Evolutionary conservation across 2,888 invertebrate genomes (phyloP).

Genomic region (Heliconius aoede): DNA sequence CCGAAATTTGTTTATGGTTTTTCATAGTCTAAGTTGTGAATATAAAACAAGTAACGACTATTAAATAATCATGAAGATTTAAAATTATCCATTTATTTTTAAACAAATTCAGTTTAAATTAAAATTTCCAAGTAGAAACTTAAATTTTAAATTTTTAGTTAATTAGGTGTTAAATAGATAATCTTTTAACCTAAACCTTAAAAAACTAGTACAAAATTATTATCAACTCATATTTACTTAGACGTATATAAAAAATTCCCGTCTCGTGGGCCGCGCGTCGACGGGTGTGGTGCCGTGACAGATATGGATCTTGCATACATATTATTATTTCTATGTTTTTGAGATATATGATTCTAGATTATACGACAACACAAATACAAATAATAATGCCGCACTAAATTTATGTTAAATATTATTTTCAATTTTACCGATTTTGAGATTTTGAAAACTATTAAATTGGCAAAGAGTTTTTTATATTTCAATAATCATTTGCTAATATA

Average conservation of each 20-base stretch:
- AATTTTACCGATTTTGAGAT: neutral
- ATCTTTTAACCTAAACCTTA: no score
- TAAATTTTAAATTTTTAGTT: neutral
- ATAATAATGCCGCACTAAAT: neutral
- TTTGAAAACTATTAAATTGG: no score
- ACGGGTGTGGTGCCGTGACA: constrained; percentile 28
- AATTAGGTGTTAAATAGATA: neutral
- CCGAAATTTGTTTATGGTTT: no score
- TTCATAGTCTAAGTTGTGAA: neutral
- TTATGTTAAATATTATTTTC: neutral
- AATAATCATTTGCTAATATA: no score
- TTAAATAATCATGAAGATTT: neutral
- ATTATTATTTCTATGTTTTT: neutral
- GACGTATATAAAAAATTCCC: constrained; percentile 24
- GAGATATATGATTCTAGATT: constrained; percentile 1
- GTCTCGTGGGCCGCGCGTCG: constrained; percentile 28
- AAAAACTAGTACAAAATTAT: neutral
- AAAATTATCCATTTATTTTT: no score
- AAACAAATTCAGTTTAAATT: no score
- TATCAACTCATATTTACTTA: constrained; percentile 4
- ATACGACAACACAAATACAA: neutral
- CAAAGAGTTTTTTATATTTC: no score
- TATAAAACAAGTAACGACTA: neutral
- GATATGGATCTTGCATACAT: constrained; percentile 36
- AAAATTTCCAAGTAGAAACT: neutral